Percentiles rank a stretch among this genome's conserved stretches.
Conservation (phyloP, 1,140 invertebrate genomes). For the Lanistes nyassanus region DNA sequence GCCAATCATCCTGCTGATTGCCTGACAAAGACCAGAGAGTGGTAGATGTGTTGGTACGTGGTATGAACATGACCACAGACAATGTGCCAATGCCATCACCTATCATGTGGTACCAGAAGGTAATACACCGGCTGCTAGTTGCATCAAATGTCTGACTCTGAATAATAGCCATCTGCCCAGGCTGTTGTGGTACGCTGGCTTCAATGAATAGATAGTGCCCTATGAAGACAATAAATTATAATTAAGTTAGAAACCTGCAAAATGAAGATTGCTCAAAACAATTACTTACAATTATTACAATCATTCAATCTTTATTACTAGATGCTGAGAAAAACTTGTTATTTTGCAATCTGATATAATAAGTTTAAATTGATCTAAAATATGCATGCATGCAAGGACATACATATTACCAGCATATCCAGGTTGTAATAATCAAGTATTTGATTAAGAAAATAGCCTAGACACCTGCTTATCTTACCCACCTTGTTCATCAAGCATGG, state of each 20-base stretch:
- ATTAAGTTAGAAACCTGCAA: background rate
- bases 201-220: conserved; percentile 58
- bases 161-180: conserved; percentile 54
- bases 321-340: too few species aligned
- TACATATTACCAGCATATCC: too few species aligned
- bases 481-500: conserved; percentile 24
- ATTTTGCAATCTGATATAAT: too few species aligned
- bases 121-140: conserved; percentile 46
- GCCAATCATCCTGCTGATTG: conserved; percentile 52
- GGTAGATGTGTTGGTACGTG: conserved; percentile 16
- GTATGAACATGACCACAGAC: conserved; percentile 43
- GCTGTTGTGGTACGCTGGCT: conserved; percentile 28
- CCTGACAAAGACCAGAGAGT: conserved; percentile 46
- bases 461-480: too few species aligned
- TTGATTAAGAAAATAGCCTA: too few species aligned
- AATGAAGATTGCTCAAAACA: background rate
- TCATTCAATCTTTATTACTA: too few species aligned
- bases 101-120: conserved; percentile 82
- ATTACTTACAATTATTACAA: background rate
- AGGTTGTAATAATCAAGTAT: too few species aligned
- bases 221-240: conserved; percentile 19
- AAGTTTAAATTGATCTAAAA: too few species aligned
- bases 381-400: too few species aligned
- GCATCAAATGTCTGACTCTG: conserved; percentile 50
- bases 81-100: conserved; percentile 62